Percentiles rank a stretch among this genome's conserved stretches.
phyloP scores from a whole-genome alignment of 2,797 vertebrate genomes.

The Melanotaenia nigrans region DNA sequence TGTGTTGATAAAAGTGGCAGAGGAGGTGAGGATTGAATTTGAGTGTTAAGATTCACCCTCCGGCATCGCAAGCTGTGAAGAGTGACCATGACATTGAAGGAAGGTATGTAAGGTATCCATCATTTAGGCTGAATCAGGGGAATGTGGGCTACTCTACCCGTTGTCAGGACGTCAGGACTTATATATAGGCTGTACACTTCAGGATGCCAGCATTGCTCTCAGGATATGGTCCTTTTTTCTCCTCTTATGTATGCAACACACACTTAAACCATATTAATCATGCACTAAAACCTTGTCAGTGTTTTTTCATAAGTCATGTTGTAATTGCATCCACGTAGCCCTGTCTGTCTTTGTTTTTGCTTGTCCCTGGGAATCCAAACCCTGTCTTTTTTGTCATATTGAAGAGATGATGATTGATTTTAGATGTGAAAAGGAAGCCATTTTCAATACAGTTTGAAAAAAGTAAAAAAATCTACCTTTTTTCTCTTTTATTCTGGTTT shows the following conservation, averaged over 20 bases:
- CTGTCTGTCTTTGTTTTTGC: conserved; percentile 15
- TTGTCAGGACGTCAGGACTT: conserved; percentile 39
- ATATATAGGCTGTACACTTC: conserved; percentile 58
- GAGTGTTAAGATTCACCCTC: conserved; percentile 36
- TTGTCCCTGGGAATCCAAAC: conserved; percentile 9
- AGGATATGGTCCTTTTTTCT: conserved; percentile 11
- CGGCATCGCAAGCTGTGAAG: conserved; percentile 14
- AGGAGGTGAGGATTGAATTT: conserved; percentile 33
- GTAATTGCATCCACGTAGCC: neutral
- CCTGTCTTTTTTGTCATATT: conserved; percentile 24
- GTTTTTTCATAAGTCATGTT: conserved; percentile 25
- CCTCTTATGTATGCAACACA: conserved; percentile 28
- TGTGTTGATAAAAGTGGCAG: neutral
- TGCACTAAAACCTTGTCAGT: conserved; percentile 12
- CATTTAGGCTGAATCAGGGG: conserved; percentile 68
- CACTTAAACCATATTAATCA: conserved; percentile 44
- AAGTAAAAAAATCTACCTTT: conserved; percentile 20
- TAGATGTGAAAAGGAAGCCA: conserved; percentile 33
- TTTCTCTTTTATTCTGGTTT: neutral
- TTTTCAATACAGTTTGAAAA: conserved; percentile 13
- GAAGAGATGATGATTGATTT: conserved; percentile 38
- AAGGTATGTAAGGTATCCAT: conserved; percentile 57
- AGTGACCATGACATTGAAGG: conserved; percentile 31
- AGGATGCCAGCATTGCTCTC: conserved; percentile 32
- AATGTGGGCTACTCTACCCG: conserved; percentile 61